phyloP scores from a whole-genome alignment of 2,113 vertebrate species.

The Entelurus aequoreus region DNA sequence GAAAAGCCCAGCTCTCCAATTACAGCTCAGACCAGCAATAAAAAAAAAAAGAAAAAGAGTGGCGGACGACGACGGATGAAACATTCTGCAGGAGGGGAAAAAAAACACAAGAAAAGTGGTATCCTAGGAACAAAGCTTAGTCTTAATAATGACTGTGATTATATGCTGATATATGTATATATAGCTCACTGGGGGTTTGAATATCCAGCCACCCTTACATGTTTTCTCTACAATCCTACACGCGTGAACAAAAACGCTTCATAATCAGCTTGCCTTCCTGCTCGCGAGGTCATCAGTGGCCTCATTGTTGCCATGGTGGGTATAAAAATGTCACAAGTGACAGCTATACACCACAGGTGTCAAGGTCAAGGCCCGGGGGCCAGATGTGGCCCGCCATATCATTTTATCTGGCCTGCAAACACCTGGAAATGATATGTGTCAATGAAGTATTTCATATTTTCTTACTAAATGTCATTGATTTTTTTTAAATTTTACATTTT shows the following conservation, averaged over 20 bases:
- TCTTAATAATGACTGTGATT: constrained; percentile 8
- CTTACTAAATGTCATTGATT: no score
- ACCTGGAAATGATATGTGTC: no score
- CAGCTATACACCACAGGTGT: no score
- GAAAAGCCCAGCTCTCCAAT: constrained; percentile 56
- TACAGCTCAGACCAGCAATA: constrained; percentile 36
- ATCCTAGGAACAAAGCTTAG: constrained; percentile 20
- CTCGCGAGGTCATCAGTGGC: constrained; percentile 16
- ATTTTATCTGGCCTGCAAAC: no score
- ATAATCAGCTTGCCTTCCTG: constrained; percentile 25
- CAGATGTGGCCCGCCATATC: no score
- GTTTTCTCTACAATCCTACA: neutral
- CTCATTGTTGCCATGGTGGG: neutral
- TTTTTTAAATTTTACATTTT: no score
- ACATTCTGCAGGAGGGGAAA: constrained; percentile 12
- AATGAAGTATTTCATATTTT: no score
- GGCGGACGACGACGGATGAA: constrained; percentile 8
- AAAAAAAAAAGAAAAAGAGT: neutral
- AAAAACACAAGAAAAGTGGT: constrained; percentile 2
- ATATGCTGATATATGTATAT: no score
- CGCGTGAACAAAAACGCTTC: constrained; percentile 30
- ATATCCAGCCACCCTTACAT: no score
- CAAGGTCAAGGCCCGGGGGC: no score
- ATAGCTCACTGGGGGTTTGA: no score
- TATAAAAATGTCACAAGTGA: neutral